Base-by-base conservation (phyloP, 2,113 vertebrate genomes). In the Grallaria varia region DNA sequence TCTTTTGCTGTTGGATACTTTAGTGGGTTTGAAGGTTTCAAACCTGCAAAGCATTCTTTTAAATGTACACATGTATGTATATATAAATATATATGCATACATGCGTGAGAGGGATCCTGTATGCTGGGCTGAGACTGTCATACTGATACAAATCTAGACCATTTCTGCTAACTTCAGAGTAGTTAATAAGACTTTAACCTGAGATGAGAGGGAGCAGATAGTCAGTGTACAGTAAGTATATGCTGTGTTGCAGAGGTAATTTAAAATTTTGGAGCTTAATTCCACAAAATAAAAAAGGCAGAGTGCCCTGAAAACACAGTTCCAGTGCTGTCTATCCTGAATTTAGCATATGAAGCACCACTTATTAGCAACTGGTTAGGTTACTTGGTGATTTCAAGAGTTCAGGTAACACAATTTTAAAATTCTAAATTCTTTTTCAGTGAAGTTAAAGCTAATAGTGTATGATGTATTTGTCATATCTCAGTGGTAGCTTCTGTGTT, bases 381-480 rank as follows among this genome's bases (percentile, higher is more conserved):
- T 66, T 90, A 55, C 77, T 86, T 74, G 84, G 67, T 77, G 79
- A 90, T 85, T 52, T 84, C 66, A 90, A n/a, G 52, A 82, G 83
- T 95, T 97, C 91, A 82, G 71, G 92, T 93, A 77, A 87, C 39
- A 95, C 55, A 18, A 9, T 93, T 97, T 95, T 89, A 91, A 95
- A 96, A 84, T 93, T 96, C 89, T 69, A 77, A 93, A 87, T 42
- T 95, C 78, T 77, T 92, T 95, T 96, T 96, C 95, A 95, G 96
- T 97, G 94, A 97, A 90, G 95, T 71, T 79, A 95, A 96, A 96
- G 95, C 94, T 97, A 93, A 76, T 92, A 76, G 95, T 89, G 72
- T 98, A 94, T 95, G 94, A 94, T 96, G n/a, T 96, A 87, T 93
- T 97, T 97, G 97, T 90, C 96, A 94, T 98, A 97, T 95, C 53